phyloP scores from a whole-genome alignment of 2,113 vertebrate genomes.

The Pogonocichla stellata region DNA sequence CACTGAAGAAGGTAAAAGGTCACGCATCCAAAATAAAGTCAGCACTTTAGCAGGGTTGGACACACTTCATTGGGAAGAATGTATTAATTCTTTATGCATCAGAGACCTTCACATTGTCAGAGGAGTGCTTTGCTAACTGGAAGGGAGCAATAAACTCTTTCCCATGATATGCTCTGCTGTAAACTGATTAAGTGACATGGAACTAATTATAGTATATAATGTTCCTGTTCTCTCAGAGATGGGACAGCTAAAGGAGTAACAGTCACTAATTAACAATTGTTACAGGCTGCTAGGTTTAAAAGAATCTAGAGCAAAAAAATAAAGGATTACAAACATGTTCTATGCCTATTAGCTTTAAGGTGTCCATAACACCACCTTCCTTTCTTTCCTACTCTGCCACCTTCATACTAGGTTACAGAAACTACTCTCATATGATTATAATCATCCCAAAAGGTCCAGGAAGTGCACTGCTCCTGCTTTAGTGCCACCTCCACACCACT shows the following conservation, averaged over 20 bases:
- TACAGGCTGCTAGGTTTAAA: not conserved
- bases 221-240: not conserved
- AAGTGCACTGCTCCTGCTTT: not conserved
- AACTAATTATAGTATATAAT: not conserved
- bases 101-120: not conserved
- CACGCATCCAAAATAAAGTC: not conserved
- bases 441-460: not conserved
- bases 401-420: fast-evolving
- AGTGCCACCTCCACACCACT: not conserved
- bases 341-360: not conserved
- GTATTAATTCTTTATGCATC: conserved; percentile 17
- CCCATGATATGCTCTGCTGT: not conserved
- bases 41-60: not conserved
- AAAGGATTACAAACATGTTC: not conserved
- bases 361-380: not conserved
- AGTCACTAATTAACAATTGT: not conserved
- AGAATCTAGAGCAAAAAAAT: not conserved
- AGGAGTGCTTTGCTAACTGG: not conserved
- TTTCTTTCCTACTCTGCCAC: not conserved
- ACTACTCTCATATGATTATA: fast-evolving
- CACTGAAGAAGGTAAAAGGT: not conserved
- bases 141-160: not conserved
- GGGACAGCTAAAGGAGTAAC: not conserved
- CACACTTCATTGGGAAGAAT: not conserved
- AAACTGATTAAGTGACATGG: conserved; percentile 3